Evolutionary conservation across 1,140 invertebrate species (phyloP).

Genomic region (Neelides sp.): DNA sequence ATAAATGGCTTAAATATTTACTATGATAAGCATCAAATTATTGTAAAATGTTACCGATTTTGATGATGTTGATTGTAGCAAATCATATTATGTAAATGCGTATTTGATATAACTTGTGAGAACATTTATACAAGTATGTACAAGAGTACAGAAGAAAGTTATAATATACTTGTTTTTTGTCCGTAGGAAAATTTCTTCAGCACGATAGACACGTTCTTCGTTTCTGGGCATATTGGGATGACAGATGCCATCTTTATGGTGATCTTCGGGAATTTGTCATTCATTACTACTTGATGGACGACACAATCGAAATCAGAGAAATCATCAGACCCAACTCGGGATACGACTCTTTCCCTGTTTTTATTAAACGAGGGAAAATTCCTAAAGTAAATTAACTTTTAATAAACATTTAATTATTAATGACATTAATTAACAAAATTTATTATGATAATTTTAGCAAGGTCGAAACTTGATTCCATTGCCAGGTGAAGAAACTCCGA

Average conservation of each 20-base stretch:
- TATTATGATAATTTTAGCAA: slow-evolving; percentile 13
- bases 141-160: no score
- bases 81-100: no score
- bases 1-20: no score
- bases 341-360: slow-evolving; percentile 52
- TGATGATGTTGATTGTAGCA: no score
- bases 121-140: no score
- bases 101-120: no score
- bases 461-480: slow-evolving; percentile 18
- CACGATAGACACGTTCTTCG: slow-evolving; percentile 62
- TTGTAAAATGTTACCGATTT: no score
- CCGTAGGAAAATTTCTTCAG: slow-evolving; percentile 60
- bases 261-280: slow-evolving; percentile 59
- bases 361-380: slow-evolving; percentile 59
- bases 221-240: slow-evolving; percentile 84
- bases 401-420: slow-evolving; percentile 21
- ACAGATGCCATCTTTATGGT: slow-evolving; percentile 53
- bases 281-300: slow-evolving; percentile 72
- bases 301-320: slow-evolving; percentile 76
- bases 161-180: no score
- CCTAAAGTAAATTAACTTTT: slow-evolving; percentile 49
- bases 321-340: slow-evolving; percentile 53
- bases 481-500: slow-evolving; percentile 26
- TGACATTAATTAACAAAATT: slow-evolving; percentile 11
- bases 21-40: no score